phyloP scores from a whole-genome alignment of 2,113 vertebrate species.

The Barbus barbus region DNA sequence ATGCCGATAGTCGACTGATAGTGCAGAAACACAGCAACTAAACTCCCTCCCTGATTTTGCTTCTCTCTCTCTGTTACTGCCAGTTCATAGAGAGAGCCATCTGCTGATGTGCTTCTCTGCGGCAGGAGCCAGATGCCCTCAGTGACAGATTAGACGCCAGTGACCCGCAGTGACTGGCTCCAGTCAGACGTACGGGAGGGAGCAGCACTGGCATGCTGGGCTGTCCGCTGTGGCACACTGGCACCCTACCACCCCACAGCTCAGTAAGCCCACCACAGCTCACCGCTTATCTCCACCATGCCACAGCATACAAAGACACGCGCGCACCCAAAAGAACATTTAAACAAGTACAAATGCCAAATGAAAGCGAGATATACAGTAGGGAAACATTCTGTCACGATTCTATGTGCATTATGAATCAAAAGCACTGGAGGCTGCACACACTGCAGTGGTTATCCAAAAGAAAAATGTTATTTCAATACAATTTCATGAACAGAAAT shows the following conservation, averaged over 20 bases:
- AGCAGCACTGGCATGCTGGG: conserved; percentile 1
- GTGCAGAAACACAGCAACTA: no score
- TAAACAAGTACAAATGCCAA: conserved; percentile 16
- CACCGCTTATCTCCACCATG: not conserved
- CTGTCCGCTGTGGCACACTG: not conserved
- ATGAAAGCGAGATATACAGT: not conserved
- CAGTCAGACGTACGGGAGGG: not conserved
- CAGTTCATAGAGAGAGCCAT: conserved; percentile 21
- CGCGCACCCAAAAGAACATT: not conserved
- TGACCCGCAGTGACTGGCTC: not conserved
- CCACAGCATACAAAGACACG: not conserved
- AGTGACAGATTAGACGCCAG: conserved; percentile 7
- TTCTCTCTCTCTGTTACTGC: not conserved
- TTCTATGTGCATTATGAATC: not conserved
- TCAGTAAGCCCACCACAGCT: not conserved
- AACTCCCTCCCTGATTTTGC: no score
- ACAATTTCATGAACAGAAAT: not conserved
- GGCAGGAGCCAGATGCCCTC: conserved; percentile 16
- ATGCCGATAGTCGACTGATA: no score
- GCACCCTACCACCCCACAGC: not conserved
- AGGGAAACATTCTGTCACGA: not conserved
- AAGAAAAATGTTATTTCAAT: not conserved
- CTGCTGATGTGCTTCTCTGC: conserved; percentile 26
- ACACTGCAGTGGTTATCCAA: not conserved
- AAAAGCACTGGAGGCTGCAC: not conserved